phyloP scores from a whole-genome alignment of 35 echinoderm and acorn worm genomes.

The Apostichopus californicus region DNA sequence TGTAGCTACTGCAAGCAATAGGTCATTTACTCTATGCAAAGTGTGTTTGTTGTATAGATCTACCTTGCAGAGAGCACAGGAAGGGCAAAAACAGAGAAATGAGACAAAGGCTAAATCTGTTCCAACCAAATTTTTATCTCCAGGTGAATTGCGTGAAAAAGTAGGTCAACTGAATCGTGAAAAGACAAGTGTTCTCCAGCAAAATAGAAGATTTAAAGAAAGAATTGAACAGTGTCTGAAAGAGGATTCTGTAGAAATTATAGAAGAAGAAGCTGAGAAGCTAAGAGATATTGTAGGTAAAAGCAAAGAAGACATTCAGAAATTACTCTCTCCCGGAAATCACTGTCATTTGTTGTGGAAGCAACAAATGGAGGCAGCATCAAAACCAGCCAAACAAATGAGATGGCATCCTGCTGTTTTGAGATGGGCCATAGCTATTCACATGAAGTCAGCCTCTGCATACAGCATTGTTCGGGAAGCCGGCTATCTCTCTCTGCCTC shows the following conservation, averaged over 20 bases:
- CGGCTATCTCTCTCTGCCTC: conserved; percentile 59
- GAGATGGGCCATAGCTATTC: conserved; percentile 67
- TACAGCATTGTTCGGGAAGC: conserved; percentile 60
- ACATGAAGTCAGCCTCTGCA: conserved; percentile 63
- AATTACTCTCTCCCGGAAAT: background rate
- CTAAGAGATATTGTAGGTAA: background rate
- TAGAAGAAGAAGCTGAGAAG: background rate
- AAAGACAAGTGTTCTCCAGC: background rate
- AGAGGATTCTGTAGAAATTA: conserved; percentile 34
- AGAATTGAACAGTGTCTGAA: background rate
- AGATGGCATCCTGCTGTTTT: conserved; percentile 79
- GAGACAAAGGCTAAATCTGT: background rate
- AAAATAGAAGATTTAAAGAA: background rate
- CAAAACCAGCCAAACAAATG: conserved; percentile 59
- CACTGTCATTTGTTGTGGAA: conserved; percentile 47
- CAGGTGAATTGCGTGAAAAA: conserved; percentile 20
- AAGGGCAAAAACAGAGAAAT: background rate
- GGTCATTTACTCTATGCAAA: background rate
- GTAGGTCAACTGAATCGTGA: conserved; percentile 2
- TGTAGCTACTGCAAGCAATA: conserved; percentile 7
- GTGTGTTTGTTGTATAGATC: conserved; percentile 23
- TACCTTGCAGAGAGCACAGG: background rate
- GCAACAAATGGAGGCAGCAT: conserved; percentile 60
- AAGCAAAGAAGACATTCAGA: conserved; percentile 1
- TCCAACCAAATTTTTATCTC: conserved; percentile 10